These are phyloP conservation scores for Grapholita molesta DNA, from an alignment of 1,140 invertebrate genomes.

Conservation along the genomic window DNA sequence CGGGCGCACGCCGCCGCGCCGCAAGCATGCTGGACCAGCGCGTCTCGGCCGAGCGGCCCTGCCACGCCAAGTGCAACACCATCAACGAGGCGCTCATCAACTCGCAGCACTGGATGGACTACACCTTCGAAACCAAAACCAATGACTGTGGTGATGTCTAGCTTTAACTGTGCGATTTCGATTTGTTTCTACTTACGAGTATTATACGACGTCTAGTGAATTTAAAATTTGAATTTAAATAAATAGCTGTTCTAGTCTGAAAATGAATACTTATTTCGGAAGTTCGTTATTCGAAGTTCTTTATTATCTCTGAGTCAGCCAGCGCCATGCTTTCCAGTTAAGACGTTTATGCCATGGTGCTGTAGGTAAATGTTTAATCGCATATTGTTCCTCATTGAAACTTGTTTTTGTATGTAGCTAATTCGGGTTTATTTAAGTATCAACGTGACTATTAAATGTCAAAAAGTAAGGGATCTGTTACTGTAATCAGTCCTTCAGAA, in stretches of 20 bases:
- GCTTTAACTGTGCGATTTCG: not conserved
- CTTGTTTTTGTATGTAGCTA: no score
- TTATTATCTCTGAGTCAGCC: no score
- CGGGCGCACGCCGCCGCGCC: constrained; percentile 44
- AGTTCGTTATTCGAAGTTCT: no score
- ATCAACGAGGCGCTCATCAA: constrained; percentile 56
- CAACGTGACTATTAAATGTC: not conserved
- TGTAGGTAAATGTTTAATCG: not conserved
- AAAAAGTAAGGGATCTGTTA: not conserved
- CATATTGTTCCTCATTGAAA: not conserved
- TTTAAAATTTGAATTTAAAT: not conserved
- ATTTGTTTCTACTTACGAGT: not conserved
- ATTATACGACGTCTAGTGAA: not conserved
- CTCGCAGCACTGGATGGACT: constrained; percentile 54
- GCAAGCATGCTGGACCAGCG: constrained; percentile 49
- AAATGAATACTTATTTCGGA: no score
- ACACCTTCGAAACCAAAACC: constrained; percentile 40
- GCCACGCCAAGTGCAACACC: constrained; percentile 58
- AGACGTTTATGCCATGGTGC: no score
- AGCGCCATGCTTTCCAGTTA: no score
- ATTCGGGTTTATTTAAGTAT: not conserved
- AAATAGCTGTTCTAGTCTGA: no score
- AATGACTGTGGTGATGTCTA: constrained; percentile 30
- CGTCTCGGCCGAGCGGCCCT: constrained; percentile 37
- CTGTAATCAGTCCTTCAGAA: not conserved